Conservation (phyloP, 2,888 invertebrate genomes). For the Sthenelais limicola region DNA sequence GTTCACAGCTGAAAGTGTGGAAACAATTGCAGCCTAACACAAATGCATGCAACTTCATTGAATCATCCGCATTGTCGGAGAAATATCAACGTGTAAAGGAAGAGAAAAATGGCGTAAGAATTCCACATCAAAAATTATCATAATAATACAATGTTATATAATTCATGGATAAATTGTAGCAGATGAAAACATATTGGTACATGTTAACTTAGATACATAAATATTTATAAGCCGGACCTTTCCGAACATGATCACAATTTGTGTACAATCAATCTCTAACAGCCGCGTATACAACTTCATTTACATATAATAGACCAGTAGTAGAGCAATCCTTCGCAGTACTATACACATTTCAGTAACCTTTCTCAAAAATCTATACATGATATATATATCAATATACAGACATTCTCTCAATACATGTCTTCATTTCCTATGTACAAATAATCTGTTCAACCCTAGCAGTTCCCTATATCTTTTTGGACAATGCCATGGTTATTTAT, state of each 20-base stretch:
- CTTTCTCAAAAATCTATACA: conserved; percentile 38
- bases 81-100: no score
- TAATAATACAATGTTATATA: no score
- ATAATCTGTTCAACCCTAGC: no score
- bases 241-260: conserved; percentile 34
- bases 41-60: no score
- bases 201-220: conserved; percentile 35
- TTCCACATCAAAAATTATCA: no score
- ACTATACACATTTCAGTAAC: conserved; percentile 36
- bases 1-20: no score
- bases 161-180: conserved; percentile 34
- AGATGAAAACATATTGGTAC: conserved; percentile 37
- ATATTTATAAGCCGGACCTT: conserved; percentile 29
- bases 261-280: conserved; percentile 39
- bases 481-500: no score
- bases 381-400: conserved; percentile 40
- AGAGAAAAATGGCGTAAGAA: no score
- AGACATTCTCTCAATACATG: conserved; percentile 20
- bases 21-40: no score
- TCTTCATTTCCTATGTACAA: conserved; percentile 16
- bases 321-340: conserved; percentile 17
- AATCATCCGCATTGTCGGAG: no score
- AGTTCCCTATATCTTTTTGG: no score
- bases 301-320: conserved; percentile 36
- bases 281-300: conserved; percentile 33